Base-by-base conservation (phyloP, 1,140 invertebrate genomes). In the Drosophila guanche region DNA sequence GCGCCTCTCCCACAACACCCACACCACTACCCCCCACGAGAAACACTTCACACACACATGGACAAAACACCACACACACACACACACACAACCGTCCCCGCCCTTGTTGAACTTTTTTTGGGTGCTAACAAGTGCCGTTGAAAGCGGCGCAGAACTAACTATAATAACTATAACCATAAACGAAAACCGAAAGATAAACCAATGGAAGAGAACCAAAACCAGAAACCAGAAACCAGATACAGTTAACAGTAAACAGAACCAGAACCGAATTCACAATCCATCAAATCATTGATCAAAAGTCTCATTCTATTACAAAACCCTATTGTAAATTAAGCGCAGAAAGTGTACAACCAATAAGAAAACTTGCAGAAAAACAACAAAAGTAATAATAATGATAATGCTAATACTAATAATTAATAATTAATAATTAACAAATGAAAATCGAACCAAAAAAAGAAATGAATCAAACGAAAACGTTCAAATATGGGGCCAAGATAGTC, bases 401-500 rank as follows among this genome's bases (percentile, higher is more conserved):
- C 16, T 20, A 20, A 20, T 20, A 20, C 16, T 20, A 29, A 59
- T 27, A 6, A 27, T 6, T 29, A 41, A 53, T 52, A 12, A 48
- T 42, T 61, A 52, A 52, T 29, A n/a, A 6, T 60, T 10, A 50
- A 47, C 27, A 3, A 56, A 5, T 6, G 10, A 60, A 60, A 61
- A 47, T 55, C n/a, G 56, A 47, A 67, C 5, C n/a, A 59, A 69
- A 63, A 33, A 29, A 56, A 61, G 4, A 56, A 76, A 73, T 58
- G 41, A 29, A 40, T 58, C 42, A 68, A 37, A 10, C 33, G 16
- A 20, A 12, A 37, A 37, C 47, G 33, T 72, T 59, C 29, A 50
- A 62, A 65, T 53, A 90, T 90, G 90, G 90, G 90, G 90, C 90
- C 89, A 91, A 78, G 81, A 88, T 91, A 90, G 90, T 91, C 80